phyloP scores from a whole-genome alignment of 1,140 invertebrate species.

The Pogonus chalceus region DNA sequence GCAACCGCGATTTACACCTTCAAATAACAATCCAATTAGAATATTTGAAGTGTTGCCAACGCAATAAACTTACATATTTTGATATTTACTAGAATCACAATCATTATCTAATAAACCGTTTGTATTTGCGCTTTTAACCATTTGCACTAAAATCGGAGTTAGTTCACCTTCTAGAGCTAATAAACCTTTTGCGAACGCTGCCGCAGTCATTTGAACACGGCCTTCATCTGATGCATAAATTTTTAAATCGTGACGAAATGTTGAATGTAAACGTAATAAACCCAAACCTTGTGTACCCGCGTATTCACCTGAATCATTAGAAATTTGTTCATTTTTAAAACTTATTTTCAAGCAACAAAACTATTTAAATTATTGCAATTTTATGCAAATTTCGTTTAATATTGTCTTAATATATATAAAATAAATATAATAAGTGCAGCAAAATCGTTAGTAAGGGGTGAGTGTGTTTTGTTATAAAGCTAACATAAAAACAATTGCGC shows the following conservation, averaged over 20 bases:
- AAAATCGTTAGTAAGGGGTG: no score
- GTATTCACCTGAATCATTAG: conserved; percentile 60
- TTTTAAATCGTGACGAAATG: conserved; percentile 97
- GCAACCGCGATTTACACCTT: conserved; percentile 89
- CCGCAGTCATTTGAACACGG: conserved; percentile 98
- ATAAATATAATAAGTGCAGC: no score
- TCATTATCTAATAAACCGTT: conserved; percentile 97
- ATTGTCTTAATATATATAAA: no score
- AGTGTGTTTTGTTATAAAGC: no score
- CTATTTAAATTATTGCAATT: no score
- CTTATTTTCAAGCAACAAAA: neutral
- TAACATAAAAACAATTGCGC: no score
- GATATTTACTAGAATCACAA: conserved; percentile 91
- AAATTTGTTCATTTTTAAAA: conserved; percentile 13
- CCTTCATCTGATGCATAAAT: conserved; percentile 99
- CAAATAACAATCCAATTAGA: conserved; percentile 20
- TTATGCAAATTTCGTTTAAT: no score
- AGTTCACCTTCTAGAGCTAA: conserved; percentile 95
- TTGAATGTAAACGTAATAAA: conserved; percentile 88
- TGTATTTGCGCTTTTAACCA: conserved; percentile 99
- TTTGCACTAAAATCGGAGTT: conserved; percentile 97
- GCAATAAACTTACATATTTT: conserved; percentile 80
- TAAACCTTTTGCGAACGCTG: conserved; percentile 96
- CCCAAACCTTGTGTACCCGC: conserved; percentile 85
- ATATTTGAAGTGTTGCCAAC: no score